Percentiles rank a stretch among this genome's conserved stretches.
Evolutionary conservation across 2,797 vertebrate species (phyloP).

Genomic region (Phrynocephalus guinanensis): DNA sequence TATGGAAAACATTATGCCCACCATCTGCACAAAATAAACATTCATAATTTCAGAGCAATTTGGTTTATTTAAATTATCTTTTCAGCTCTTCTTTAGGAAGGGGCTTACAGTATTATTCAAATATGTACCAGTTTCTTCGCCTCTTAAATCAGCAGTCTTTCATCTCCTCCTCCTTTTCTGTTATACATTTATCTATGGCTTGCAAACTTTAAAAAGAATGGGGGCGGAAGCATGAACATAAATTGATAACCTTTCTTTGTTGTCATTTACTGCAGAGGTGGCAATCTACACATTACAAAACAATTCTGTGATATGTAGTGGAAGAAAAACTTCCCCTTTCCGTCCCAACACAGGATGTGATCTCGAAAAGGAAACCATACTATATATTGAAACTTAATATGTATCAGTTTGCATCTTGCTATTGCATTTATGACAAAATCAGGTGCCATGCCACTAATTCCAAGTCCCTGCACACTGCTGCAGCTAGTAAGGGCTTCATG

Average conservation of each 20-base stretch:
- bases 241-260: constrained; percentile 18
- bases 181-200: constrained; percentile 6
- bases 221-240: not conserved
- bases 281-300: constrained; percentile 15
- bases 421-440: constrained; percentile 57
- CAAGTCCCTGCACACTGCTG: constrained; percentile 48
- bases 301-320: not conserved
- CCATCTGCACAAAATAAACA: constrained; percentile 47
- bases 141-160: constrained; percentile 33
- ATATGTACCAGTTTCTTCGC: not conserved
- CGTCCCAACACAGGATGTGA: rapidly evolving
- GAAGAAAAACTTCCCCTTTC: not conserved
- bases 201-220: constrained; percentile 8
- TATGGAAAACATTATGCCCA: constrained; percentile 64
- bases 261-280: not conserved
- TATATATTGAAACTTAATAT: constrained; percentile 25
- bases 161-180: constrained; percentile 5
- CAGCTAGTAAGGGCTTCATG: constrained; percentile 14
- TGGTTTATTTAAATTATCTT: constrained; percentile 64
- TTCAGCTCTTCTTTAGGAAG: constrained; percentile 28
- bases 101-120: constrained; percentile 28
- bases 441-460: constrained; percentile 22
- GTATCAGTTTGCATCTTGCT: constrained; percentile 37
- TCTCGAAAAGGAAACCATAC: not conserved
- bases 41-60: constrained; percentile 53